A percentile compares a stretch with the other conserved stretches of the same genome.
These are phyloP conservation scores for Ctena decussata DNA, from an alignment of 2,888 invertebrate genomes.

Conservation along the genomic window DNA sequence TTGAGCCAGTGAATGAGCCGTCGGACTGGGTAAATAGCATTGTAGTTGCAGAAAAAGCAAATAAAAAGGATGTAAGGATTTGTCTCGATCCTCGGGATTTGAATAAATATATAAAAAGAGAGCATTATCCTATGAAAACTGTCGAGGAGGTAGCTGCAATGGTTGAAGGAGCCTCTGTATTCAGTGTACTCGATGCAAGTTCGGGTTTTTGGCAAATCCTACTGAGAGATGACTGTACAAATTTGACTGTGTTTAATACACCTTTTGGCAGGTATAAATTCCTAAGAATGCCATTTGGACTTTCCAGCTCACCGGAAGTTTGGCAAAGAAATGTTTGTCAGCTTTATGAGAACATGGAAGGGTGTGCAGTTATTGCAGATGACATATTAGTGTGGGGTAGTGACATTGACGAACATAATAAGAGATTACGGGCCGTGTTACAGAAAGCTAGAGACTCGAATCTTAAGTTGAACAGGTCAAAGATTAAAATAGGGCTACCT, in stretches of 20 bases:
- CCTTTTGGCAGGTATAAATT: conserved; percentile 50
- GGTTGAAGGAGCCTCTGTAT: conserved; percentile 44
- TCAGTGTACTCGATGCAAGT: conserved; percentile 43
- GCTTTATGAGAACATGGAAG: conserved; percentile 27
- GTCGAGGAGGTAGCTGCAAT: conserved; percentile 53
- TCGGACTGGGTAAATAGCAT: conserved; percentile 66
- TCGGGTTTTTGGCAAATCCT: conserved; percentile 43
- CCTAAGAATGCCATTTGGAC: conserved; percentile 25
- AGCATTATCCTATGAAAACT: conserved; percentile 58
- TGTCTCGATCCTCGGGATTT: conserved; percentile 67
- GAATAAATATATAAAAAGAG: conserved; percentile 53
- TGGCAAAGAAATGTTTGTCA: conserved; percentile 40
- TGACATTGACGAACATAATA: conserved; percentile 34
- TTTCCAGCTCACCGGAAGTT: conserved; percentile 36
- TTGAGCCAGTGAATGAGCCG: conserved; percentile 50
- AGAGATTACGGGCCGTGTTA: conserved; percentile 26
- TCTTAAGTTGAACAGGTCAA: conserved; percentile 28
- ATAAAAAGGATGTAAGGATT: conserved; percentile 27
- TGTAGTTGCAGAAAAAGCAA: conserved; percentile 56
- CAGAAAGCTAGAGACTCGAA: conserved; percentile 25
- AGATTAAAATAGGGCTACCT: conserved; percentile 24
- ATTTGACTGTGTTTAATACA: conserved; percentile 43
- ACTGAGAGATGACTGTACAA: conserved; percentile 30
- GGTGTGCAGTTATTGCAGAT: conserved; percentile 39
- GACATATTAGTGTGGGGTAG: conserved; percentile 49